Conservation (phyloP, 2,797 vertebrate species). For the Acestrorhynchus altus region DNA sequence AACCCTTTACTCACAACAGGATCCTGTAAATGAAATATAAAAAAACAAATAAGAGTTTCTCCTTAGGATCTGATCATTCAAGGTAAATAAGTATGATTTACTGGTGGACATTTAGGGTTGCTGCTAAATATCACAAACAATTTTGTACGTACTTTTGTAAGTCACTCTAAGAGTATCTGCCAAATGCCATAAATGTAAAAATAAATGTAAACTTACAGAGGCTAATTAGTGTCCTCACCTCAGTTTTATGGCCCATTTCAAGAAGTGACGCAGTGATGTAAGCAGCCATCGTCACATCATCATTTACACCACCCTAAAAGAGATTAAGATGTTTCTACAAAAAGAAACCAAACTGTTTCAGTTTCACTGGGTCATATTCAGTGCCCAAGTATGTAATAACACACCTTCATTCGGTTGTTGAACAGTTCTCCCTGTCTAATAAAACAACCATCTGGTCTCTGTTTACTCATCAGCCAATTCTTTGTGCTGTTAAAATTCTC, state of each 20-base stretch:
- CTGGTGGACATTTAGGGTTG: too few species aligned
- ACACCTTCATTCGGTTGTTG: conserved; percentile 82
- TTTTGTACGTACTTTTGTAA: too few species aligned
- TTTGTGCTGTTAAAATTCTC: conserved; percentile 68
- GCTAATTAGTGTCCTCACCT: conserved; percentile 60
- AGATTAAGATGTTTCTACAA: background rate
- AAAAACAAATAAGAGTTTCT: too few species aligned
- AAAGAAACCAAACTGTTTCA: background rate
- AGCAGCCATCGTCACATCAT: conserved; percentile 75
- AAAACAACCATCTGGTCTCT: conserved; percentile 79
- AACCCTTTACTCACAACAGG: conserved; percentile 72
- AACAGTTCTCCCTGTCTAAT: conserved; percentile 76
- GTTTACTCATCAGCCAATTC: conserved; percentile 75
- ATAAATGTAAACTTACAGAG: background rate
- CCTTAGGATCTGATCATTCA: too few species aligned
- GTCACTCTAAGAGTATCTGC: too few species aligned
- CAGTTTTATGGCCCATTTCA: conserved; percentile 61
- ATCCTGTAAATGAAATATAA: conserved; percentile 60
- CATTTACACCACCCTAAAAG: conserved; percentile 75
- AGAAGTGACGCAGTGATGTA: conserved; percentile 73
- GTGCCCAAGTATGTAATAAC: conserved; percentile 19
- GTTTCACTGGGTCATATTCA: background rate
- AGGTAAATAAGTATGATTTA: too few species aligned
- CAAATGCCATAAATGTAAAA: too few species aligned
- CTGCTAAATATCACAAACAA: too few species aligned